These are phyloP conservation scores for Seira sanloemensis DNA, from an alignment of 2,888 invertebrate genomes.

Conservation along the genomic window DNA sequence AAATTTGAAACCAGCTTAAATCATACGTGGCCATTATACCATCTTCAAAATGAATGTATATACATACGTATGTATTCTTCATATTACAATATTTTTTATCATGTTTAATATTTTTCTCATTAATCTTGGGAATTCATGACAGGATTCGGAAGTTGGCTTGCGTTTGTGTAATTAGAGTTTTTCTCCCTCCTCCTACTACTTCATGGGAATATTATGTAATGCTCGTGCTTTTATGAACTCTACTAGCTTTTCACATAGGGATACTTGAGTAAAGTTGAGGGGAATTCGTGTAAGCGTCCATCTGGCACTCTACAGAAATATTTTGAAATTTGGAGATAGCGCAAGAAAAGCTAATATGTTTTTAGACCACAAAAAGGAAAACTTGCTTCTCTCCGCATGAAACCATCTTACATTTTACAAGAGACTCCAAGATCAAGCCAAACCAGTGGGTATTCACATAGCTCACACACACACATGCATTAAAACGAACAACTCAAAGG, in stretches of 20 bases:
- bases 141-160: slow-evolving; percentile 71
- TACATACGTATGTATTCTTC: background rate
- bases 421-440: background rate
- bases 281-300: background rate
- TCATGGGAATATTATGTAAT: slow-evolving; percentile 22
- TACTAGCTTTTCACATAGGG: slow-evolving; percentile 41
- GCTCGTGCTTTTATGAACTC: slow-evolving; percentile 50
- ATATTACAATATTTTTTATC: slow-evolving; percentile 55
- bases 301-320: slow-evolving; percentile 3
- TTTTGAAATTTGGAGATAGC: slow-evolving; percentile 3
- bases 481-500: no score
- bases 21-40: background rate
- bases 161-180: slow-evolving; percentile 72
- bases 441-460: background rate
- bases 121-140: slow-evolving; percentile 70
- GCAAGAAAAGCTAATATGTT: background rate
- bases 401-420: slow-evolving; percentile 20
- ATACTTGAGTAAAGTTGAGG: background rate
- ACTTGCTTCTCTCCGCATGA: slow-evolving; percentile 42
- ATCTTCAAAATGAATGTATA: background rate
- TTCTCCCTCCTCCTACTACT: slow-evolving; percentile 59
- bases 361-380: background rate
- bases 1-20: background rate
- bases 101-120: slow-evolving; percentile 71
- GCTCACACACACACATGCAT: background rate